These are phyloP conservation scores for Tenebrio molitor DNA, from an alignment of 1,140 invertebrate species.

Conservation along the genomic window DNA sequence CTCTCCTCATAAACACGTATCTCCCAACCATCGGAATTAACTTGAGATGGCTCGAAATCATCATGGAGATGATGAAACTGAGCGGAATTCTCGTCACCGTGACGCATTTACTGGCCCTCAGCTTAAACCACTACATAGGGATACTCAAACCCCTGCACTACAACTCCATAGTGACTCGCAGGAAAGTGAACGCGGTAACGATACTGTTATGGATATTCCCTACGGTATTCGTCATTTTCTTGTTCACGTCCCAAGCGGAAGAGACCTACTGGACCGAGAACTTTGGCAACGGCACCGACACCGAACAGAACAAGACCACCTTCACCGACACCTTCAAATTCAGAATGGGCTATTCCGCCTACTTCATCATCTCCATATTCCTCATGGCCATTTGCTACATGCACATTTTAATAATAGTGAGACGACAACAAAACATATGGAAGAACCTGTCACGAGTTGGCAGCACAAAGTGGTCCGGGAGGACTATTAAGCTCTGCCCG, in stretches of 20 bases:
- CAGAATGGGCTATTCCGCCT: constrained; percentile 67
- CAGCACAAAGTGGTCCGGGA: constrained; percentile 57
- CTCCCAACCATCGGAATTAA: constrained; percentile 59
- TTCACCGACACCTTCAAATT: constrained; percentile 63
- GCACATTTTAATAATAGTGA: constrained; percentile 73
- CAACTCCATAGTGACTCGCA: constrained; percentile 70
- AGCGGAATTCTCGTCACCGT: constrained; percentile 74
- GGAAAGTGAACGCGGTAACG: constrained; percentile 66
- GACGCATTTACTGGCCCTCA: constrained; percentile 75
- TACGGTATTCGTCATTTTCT: constrained; percentile 70
- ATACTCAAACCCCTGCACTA: constrained; percentile 74
- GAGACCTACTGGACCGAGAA: constrained; percentile 39
- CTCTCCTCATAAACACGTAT: constrained; percentile 72
- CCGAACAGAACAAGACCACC: constrained; percentile 41
- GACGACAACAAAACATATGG: constrained; percentile 69
- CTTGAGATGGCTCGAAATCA: constrained; percentile 31
- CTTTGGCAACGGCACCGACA: constrained; percentile 23
- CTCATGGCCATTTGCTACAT: constrained; percentile 73
- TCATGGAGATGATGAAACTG: constrained; percentile 70
- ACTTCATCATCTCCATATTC: constrained; percentile 69
- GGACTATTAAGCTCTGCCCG: constrained; percentile 33
- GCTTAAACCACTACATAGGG: constrained; percentile 79
- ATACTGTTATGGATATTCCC: constrained; percentile 72
- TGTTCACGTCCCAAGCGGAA: constrained; percentile 63
- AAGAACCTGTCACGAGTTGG: constrained; percentile 65